These are phyloP conservation scores for Eurystomus gularis DNA, from an alignment of 2,113 vertebrate genomes.

Conservation along the genomic window DNA sequence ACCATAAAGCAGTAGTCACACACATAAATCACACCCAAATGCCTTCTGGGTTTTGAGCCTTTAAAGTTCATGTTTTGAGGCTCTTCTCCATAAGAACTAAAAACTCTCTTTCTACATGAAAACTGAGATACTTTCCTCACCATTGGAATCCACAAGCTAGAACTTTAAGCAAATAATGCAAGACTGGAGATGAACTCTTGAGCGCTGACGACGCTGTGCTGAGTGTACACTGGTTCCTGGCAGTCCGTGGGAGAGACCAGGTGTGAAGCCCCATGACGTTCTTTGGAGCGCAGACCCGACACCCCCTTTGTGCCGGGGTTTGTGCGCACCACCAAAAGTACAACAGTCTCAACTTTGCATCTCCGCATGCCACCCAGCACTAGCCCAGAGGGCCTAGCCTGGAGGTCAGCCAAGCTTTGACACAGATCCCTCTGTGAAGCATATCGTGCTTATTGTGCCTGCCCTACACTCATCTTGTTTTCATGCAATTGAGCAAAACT, in stretches of 20 bases:
- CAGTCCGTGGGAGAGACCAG: background rate
- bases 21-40: conserved; percentile 35
- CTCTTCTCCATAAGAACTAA: conserved; percentile 16
- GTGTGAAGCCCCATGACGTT: background rate
- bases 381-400: background rate
- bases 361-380: background rate
- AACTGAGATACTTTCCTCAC: background rate
- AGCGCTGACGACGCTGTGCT: background rate
- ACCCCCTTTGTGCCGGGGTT: background rate
- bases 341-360: background rate
- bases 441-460: background rate
- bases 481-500: background rate
- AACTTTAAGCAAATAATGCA: background rate
- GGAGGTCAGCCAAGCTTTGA: background rate
- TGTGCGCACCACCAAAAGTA: background rate
- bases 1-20: conserved; percentile 9
- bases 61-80: conserved; percentile 25
- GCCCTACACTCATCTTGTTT: background rate
- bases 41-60: conserved; percentile 4
- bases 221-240: background rate
- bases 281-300: background rate
- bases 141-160: background rate
- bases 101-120: background rate
- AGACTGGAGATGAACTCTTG: background rate
- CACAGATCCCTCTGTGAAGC: background rate